A percentile compares a stretch with the other conserved stretches of the same genome.
Evolutionary conservation across 2,113 vertebrate genomes (phyloP).

Genomic region (Hypomesus transpacificus): DNA sequence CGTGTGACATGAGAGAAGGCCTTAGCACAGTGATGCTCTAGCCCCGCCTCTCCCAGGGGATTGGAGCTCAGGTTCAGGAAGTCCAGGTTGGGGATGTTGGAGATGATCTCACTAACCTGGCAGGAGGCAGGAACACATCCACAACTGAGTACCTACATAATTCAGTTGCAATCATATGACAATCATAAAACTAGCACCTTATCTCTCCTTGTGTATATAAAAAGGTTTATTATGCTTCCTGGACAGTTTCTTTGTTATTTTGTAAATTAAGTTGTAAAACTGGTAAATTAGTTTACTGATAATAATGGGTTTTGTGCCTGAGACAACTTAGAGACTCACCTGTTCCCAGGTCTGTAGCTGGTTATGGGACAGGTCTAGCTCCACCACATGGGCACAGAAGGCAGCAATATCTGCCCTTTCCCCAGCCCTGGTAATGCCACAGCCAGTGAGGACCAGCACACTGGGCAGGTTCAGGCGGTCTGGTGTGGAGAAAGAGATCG

Average conservation of each 20-base stretch:
- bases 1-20: constrained; percentile 87
- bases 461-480: constrained; percentile 96
- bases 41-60: constrained; percentile 81
- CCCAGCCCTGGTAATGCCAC: constrained; percentile 90
- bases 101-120: constrained; percentile 97
- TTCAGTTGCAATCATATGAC: too few species aligned
- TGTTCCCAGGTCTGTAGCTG: constrained; percentile 94
- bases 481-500: constrained; percentile 42
- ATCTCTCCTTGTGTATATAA: too few species aligned
- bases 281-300: too few species aligned
- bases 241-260: too few species aligned
- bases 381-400: constrained; percentile 93
- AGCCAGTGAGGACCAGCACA: constrained; percentile 87
- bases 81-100: constrained; percentile 93
- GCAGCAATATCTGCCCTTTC: constrained; percentile 90
- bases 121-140: constrained; percentile 8
- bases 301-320: too few species aligned
- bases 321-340: constrained; percentile 62
- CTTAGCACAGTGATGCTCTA: constrained; percentile 80
- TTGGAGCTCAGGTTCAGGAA: constrained; percentile 99
- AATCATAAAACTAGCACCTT: too few species aligned
- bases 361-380: constrained; percentile 95
- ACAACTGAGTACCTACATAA: neutral
- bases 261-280: too few species aligned
- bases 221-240: too few species aligned